Conservation (phyloP, 2,797 vertebrate species). For the Synaphobranchus kaupii region DNA sequence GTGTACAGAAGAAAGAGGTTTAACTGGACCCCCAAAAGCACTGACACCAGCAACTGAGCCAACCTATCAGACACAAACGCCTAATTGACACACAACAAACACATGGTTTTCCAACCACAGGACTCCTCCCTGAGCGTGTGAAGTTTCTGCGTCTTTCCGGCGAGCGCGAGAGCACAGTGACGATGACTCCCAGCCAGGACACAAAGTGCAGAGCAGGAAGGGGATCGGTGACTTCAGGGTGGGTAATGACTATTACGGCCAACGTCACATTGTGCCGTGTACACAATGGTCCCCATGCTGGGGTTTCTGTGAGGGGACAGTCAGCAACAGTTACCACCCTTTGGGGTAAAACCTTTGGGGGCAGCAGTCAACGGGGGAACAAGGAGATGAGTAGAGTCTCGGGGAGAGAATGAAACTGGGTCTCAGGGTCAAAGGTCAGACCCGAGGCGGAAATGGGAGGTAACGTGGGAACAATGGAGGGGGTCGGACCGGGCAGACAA, state of each 20-base stretch:
- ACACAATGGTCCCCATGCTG: constrained; percentile 73
- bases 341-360: constrained; percentile 59
- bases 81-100: constrained; percentile 29
- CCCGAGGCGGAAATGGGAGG: constrained; percentile 71
- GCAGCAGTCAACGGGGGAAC: constrained; percentile 64
- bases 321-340: constrained; percentile 74
- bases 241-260: constrained; percentile 71
- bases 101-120: constrained; percentile 28
- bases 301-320: constrained; percentile 66
- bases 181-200: background rate
- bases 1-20: background rate
- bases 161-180: background rate
- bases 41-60: background rate
- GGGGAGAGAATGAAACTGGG: constrained; percentile 49
- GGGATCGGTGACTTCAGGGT: constrained; percentile 31
- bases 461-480: constrained; percentile 64
- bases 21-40: background rate
- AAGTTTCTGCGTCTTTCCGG: background rate
- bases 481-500: constrained; percentile 65
- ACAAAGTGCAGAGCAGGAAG: constrained; percentile 46
- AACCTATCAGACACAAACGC: background rate
- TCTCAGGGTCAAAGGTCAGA: constrained; percentile 66
- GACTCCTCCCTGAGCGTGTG: background rate
- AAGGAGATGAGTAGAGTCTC: constrained; percentile 71
- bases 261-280: constrained; percentile 64